Evolutionary conservation across 2,113 vertebrate genomes (phyloP).

Genomic region (Melanotaenia duboulayi): DNA sequence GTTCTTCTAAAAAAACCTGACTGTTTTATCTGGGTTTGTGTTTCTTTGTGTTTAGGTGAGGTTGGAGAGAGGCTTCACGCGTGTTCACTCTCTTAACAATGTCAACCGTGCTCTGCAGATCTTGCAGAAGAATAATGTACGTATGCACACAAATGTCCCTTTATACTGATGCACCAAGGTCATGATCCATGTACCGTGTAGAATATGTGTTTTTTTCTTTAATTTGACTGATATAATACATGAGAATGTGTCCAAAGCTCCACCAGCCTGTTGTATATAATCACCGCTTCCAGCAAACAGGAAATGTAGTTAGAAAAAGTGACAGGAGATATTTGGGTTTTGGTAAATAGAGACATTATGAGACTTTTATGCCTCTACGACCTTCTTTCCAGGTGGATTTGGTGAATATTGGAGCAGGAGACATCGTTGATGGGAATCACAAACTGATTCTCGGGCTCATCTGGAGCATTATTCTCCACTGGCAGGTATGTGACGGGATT

Average conservation of each 20-base stretch:
- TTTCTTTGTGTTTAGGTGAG: constrained; percentile 85
- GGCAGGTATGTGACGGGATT: constrained; percentile 87
- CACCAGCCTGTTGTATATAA: too few relatives aligned
- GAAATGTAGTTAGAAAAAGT: accelerated
- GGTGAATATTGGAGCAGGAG: constrained; percentile 96
- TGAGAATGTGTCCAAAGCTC: too few relatives aligned
- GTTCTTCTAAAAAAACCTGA: constrained; percentile 20
- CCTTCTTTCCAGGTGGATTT: constrained; percentile 89
- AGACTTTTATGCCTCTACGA: not conserved
- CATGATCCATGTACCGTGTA: not conserved
- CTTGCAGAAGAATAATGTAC: constrained; percentile 97
- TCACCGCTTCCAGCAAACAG: accelerated
- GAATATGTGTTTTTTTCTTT: too few relatives aligned
- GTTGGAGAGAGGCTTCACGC: constrained; percentile 93
- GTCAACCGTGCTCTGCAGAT: constrained; percentile 96
- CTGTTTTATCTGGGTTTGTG: constrained; percentile 74
- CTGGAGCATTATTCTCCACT: constrained; percentile 99
- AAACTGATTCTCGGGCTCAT: constrained; percentile 97
- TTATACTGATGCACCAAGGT: not conserved
- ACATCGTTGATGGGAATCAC: constrained; percentile 99
- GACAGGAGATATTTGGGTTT: not conserved
- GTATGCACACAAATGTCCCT: constrained; percentile 62
- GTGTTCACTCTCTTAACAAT: constrained; percentile 98
- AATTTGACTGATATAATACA: too few relatives aligned
- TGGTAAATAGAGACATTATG: not conserved